Evolutionary conservation across 1,140 invertebrate genomes (phyloP), one percentile per base, ranked within the genome.

Genomic region (Dreissena polymorpha): DNA sequence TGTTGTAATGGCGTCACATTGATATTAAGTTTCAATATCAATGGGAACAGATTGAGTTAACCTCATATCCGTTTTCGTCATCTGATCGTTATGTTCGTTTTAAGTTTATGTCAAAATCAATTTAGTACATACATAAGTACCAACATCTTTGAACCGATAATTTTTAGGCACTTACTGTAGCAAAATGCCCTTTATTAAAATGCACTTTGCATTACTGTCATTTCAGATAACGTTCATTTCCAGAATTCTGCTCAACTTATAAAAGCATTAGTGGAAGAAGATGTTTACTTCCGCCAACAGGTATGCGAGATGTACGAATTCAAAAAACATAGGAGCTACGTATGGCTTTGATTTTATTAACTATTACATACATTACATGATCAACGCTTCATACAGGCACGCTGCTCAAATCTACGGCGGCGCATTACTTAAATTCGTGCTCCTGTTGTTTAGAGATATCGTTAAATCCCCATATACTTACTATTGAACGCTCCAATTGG

Each of bases 241-340:
- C 97, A 98, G 91, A 97, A 99, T 88, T 96, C 96, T 2, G 97
- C 98, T 96, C 95, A 97, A 55, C 93, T 99, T 18, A 96, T 97
- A 8, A 95, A 95, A 88, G 95, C 97, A 12, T 94, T 99, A 0
- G 95, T 96, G 0, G 95, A 96, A 84, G 95, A 96, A 84, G 96
- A 96, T 25, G 95, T 97, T 78, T 95, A 98, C 76, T 99, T 98
- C 91, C 95, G 96, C 87, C 96, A 97, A 90, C 96, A 98, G 95
- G 97, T 98, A 93, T 92, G 89, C 10, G 16, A 60, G n/a, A 16
- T 27, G 25, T 68, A 14, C 21, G 25, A 68, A 68, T 68, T 5
- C 3, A 2, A 27, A 64, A 0, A 50, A 63, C 83, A 55, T 21
- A 10, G 16, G 21, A 60, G 12, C 16, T n/a, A 60, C 57, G 16